Base-by-base conservation (phyloP, 2,888 invertebrate species). In the Troides oblongomaculatus region DNA sequence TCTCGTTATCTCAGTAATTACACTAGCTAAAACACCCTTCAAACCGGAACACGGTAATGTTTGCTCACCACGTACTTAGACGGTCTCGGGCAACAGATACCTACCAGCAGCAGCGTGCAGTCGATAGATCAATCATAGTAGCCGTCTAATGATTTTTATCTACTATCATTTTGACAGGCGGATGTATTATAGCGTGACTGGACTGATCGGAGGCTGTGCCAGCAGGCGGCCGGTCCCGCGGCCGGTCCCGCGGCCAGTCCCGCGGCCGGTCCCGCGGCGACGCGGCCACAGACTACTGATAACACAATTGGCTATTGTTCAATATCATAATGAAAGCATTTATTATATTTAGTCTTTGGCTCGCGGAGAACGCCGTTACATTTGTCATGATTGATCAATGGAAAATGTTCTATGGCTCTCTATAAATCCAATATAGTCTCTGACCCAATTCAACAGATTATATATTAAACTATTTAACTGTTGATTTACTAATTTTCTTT, bases 261-360 rank as follows among this genome's bases (percentile, higher is more conserved):
- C 21, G 21, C 64, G 70, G 59, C 68, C 74, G 69, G 74, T 76
- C 71, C 71, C 66, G 62, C 70, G 50, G 12, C 64, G 74, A 72
- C 73, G 70, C 66, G 71, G 69, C 72, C 69, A 66, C 72, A 72
- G 72, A 71, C 73, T 57, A 64, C 58, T 69, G 71, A 74, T 72
- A 73, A 65, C 69, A 63, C 72, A 74, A 74, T 74, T 72, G 68
- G 72, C 71, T 72, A 74, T 66, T 67, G 69, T 70, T 25, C 62
- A 57, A 50, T 69, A 62, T 66, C 62, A 58, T 14, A 61, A 68
- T 65, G n/a, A 39, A 62, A 21, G 39, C 36, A 60, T 62, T 59
- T 61, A 43, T 68, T 63, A 60, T 66, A 63, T 68, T 68, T 65
- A 63, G 50, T 50, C 53, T 57, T 59, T 66, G 63, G 60, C 56